These are phyloP conservation scores for Pedetes capensis DNA, from an alignment of 2,113 vertebrate genomes.

Conservation along the genomic window DNA sequence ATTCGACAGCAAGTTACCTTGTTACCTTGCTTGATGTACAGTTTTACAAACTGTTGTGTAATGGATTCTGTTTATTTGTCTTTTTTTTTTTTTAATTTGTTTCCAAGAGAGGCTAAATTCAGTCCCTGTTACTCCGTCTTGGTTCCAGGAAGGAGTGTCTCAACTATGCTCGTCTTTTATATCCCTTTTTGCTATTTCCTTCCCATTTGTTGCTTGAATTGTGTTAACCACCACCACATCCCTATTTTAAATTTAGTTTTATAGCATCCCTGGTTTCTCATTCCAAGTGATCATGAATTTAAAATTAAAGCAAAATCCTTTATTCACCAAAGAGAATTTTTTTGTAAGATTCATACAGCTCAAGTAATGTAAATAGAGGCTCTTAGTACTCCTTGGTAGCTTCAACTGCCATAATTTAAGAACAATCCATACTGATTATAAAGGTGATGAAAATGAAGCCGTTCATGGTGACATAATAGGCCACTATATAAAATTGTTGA, in stretches of 20 bases:
- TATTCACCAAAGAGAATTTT: neutral
- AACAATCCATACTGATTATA: neutral
- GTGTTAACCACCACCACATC: neutral
- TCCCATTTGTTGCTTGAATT: neutral
- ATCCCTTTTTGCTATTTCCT: neutral
- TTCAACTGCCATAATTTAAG: neutral
- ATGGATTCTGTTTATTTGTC: too few species aligned
- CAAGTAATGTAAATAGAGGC: slow-evolving; percentile 3
- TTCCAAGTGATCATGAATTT: slow-evolving; percentile 37
- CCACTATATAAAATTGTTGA: neutral
- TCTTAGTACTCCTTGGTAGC: neutral
- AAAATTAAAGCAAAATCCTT: neutral
- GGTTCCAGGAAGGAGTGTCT: too few species aligned
- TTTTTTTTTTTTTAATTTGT: too few species aligned
- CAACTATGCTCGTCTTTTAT: slow-evolving; percentile 2
- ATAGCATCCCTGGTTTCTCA: neutral
- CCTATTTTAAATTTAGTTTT: neutral
- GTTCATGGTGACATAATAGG: neutral
- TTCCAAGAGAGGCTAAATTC: too few species aligned
- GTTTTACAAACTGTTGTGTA: too few species aligned
- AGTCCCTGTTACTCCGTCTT: too few species aligned
- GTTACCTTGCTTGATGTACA: too few species aligned
- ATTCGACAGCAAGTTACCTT: neutral
- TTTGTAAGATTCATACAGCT: neutral
- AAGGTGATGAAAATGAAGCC: slow-evolving; percentile 12